Evolutionary conservation across 37 sponge, comb jelly and placozoan species (phyloP).

Genomic region (Crambe crambe): DNA sequence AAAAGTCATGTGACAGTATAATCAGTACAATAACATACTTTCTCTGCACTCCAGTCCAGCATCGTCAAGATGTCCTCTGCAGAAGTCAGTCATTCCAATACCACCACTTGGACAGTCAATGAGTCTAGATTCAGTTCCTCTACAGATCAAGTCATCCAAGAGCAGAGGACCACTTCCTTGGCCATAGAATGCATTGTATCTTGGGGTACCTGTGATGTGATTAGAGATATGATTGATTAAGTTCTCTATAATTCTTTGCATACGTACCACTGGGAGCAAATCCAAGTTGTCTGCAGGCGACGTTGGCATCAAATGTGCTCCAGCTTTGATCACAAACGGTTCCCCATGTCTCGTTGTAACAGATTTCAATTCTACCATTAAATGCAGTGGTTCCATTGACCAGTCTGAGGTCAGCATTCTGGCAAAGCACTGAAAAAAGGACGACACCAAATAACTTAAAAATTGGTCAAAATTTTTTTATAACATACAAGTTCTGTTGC

Average conservation of each 20-base stretch:
- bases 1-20: background rate
- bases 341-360: background rate
- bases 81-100: slow-evolving; percentile 30
- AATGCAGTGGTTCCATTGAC: background rate
- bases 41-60: slow-evolving; percentile 28
- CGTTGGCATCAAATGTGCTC: background rate
- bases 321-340: slow-evolving; percentile 3
- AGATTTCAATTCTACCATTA: background rate
- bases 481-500: background rate
- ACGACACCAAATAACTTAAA: background rate
- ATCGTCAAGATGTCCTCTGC: slow-evolving; percentile 28
- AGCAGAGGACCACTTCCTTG: slow-evolving; percentile 30
- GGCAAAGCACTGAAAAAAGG: background rate
- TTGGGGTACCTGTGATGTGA: background rate
- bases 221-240: too few relatives aligned
- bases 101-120: slow-evolving; percentile 24
- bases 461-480: background rate
- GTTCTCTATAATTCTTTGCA: background rate
- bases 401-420: slow-evolving; percentile 13
- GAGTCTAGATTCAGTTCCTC: slow-evolving; percentile 20
- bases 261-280: background rate
- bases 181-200: slow-evolving; percentile 30
- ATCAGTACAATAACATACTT: background rate
- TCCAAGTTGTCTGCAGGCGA: slow-evolving; percentile 31
- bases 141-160: slow-evolving; percentile 27